phyloP scores from a whole-genome alignment of 2,888 invertebrate genomes.

The Punctoribates punctum region DNA sequence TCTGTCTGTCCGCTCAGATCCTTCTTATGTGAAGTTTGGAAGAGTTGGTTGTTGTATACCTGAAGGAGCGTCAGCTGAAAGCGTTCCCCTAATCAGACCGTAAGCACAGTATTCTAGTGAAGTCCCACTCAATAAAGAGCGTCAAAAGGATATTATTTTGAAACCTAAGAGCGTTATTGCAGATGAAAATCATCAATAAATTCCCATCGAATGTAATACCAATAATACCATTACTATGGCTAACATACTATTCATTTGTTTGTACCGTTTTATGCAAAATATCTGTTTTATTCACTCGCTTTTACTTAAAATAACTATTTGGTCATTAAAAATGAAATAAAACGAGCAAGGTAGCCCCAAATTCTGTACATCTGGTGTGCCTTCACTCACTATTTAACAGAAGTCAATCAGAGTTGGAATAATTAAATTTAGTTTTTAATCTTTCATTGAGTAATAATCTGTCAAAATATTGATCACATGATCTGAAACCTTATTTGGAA shows the following conservation, averaged over 20 bases:
- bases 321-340: too few relatives aligned
- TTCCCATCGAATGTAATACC: constrained; percentile 22
- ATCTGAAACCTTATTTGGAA: too few relatives aligned
- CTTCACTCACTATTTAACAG: too few relatives aligned
- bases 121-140: neutral
- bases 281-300: neutral
- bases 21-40: neutral
- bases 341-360: too few relatives aligned
- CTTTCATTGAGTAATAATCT: too few relatives aligned
- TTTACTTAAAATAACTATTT: too few relatives aligned
- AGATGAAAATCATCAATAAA: constrained; percentile 29
- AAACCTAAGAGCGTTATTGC: constrained; percentile 17
- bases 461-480: too few relatives aligned
- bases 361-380: too few relatives aligned
- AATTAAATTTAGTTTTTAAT: too few relatives aligned
- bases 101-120: neutral
- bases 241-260: neutral
- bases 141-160: constrained; percentile 25
- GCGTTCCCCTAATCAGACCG: constrained; percentile 15
- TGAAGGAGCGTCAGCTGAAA: constrained; percentile 30
- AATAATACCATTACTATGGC: constrained; percentile 13
- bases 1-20: neutral
- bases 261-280: too few relatives aligned
- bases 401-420: too few relatives aligned
- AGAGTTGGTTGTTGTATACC: neutral